Conservation (phyloP, 1,140 invertebrate species). For the Zaprionus kolodkinae region DNA sequence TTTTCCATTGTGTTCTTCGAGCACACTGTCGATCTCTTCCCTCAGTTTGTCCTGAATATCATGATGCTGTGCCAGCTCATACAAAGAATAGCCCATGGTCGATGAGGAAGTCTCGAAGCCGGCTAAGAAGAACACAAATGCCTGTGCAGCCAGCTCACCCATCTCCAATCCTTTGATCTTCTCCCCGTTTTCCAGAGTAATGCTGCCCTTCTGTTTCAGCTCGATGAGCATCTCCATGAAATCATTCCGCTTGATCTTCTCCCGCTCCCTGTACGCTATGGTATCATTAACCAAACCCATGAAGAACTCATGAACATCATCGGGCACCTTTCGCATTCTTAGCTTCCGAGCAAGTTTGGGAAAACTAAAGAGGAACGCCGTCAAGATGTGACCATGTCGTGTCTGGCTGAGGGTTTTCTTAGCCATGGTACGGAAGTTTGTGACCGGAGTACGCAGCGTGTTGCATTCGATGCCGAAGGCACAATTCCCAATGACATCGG, state of each 20-base stretch:
- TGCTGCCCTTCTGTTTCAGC: conserved; percentile 68
- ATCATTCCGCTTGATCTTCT: conserved; percentile 58
- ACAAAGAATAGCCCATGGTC: conserved; percentile 85
- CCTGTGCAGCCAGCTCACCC: conserved; percentile 82
- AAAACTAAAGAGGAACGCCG: conserved; percentile 41
- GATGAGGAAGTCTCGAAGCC: conserved; percentile 87
- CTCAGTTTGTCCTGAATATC: conserved; percentile 85
- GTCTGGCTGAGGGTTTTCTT: conserved; percentile 16
- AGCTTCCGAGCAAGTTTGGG: conserved; percentile 44
- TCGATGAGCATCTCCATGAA: conserved; percentile 86
- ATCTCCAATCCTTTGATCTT: conserved; percentile 44
- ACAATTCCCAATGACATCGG: conserved; percentile 85
- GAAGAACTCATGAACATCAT: conserved; percentile 84
- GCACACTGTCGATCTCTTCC: conserved; percentile 84
- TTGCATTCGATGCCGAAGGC: conserved; percentile 88
- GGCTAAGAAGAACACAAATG: conserved; percentile 85
- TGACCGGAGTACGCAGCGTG: conserved; percentile 84
- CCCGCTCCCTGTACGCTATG: conserved; percentile 58
- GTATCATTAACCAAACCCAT: conserved; percentile 68
- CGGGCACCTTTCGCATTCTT: conserved; percentile 58
- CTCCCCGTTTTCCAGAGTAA: conserved; percentile 24
- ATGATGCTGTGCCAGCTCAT: conserved; percentile 85
- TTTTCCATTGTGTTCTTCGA: conserved; percentile 70
- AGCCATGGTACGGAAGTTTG: conserved; percentile 84
- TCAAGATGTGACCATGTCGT: conserved; percentile 21